A percentile compares a stretch with the other conserved stretches of the same genome.
Conservation (phyloP, 2,797 vertebrate species). For the Phataginus tricuspis region DNA sequence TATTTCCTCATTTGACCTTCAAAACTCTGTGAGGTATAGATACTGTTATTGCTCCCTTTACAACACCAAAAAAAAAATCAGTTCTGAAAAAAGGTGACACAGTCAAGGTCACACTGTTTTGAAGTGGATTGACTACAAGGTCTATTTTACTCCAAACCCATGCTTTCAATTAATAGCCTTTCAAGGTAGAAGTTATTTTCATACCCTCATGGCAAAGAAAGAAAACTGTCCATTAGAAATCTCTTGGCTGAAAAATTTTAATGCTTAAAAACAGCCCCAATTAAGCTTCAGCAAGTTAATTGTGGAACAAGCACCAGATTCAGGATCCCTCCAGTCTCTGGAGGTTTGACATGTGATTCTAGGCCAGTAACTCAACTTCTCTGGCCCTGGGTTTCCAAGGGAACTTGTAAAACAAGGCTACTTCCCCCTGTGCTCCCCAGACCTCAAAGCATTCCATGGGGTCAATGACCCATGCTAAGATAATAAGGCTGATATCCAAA, state of each 20-base stretch:
- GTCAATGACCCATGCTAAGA: conserved; percentile 48
- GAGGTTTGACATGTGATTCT: conserved; percentile 57
- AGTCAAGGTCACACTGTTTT: conserved; percentile 52
- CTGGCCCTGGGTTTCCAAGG: conserved; percentile 40
- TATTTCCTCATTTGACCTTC: not conserved
- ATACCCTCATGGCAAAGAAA: conserved; percentile 59
- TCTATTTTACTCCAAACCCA: conserved; percentile 9
- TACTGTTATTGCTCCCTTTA: not conserved
- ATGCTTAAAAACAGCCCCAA: conserved; percentile 71
- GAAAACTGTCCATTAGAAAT: conserved; percentile 70
- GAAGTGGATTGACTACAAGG: not conserved
- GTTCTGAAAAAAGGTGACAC: not conserved
- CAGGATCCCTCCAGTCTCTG: conserved; percentile 48
- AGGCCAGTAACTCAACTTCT: conserved; percentile 8
- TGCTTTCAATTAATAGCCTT: conserved; percentile 56
- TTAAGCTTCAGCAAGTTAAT: conserved; percentile 57
- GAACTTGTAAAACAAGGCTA: conserved; percentile 59
- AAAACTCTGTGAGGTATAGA: not conserved
- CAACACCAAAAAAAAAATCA: conserved; percentile 10
- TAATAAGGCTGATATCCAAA: conserved; percentile 48
- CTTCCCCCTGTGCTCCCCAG: not conserved
- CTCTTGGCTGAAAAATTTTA: conserved; percentile 52
- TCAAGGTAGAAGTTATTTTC: conserved; percentile 55
- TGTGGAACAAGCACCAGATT: conserved; percentile 37
- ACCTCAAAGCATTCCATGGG: conserved; percentile 51